Percentiles rank a stretch among this genome's conserved stretches.
These are phyloP conservation scores for Nettapus auritus DNA, from an alignment of 2,113 vertebrate genomes.

Conservation along the genomic window DNA sequence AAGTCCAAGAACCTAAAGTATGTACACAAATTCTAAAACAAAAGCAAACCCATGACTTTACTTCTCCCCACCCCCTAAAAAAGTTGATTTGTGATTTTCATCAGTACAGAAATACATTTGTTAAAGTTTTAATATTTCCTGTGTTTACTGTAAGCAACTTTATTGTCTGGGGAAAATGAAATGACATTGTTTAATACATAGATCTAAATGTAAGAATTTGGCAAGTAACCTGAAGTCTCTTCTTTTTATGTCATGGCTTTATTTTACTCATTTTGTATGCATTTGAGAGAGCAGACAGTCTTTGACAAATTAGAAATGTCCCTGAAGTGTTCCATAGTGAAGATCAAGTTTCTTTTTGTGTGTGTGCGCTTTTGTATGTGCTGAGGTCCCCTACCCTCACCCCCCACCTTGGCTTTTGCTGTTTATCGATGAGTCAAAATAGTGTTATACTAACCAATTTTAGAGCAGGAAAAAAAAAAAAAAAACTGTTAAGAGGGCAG, in stretches of 20 bases:
- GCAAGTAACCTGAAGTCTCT: neutral
- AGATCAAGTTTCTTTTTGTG: neutral
- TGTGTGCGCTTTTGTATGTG: neutral
- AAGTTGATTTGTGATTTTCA: conserved; percentile 37
- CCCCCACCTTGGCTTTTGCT: neutral
- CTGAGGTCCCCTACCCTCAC: neutral
- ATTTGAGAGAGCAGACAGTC: neutral
- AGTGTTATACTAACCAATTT: neutral
- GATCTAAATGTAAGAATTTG: neutral
- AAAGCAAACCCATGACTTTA: neutral
- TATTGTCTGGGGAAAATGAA: neutral
- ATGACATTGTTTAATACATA: neutral
- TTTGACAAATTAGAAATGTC: neutral
- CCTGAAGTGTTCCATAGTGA: neutral
- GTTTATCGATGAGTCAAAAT: neutral
- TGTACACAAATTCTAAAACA: neutral
- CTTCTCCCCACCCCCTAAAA: neutral
- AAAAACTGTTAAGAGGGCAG: neutral
- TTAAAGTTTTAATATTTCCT: neutral
- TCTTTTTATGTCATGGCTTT: neutral
- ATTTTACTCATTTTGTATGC: neutral
- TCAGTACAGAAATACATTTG: neutral
- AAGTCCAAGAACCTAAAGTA: neutral
- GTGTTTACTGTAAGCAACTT: neutral
- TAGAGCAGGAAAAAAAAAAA: neutral